Evolutionary conservation across 1,140 invertebrate genomes (phyloP).

Genomic region (Probaryconus sp.): DNA sequence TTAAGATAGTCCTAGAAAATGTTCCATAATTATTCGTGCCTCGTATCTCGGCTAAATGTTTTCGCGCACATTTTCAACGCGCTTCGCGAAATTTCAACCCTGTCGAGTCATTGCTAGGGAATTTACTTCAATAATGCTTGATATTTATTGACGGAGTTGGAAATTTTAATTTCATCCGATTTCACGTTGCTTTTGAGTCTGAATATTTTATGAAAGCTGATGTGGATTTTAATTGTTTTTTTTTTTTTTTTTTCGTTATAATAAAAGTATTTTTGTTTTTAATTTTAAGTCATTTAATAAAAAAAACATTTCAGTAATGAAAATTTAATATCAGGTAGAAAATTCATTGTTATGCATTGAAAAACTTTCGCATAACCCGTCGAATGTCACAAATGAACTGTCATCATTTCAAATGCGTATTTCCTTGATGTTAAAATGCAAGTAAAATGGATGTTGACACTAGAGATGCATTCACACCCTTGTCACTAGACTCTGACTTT

Average conservation of each 20-base stretch:
- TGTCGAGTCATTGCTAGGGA: background rate
- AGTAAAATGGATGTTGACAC: slow-evolving; percentile 34
- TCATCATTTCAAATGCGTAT: slow-evolving; percentile 18
- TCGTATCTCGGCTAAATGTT: slow-evolving; percentile 53
- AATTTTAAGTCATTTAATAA: too few species aligned
- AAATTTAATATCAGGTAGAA: background rate
- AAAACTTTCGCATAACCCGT: slow-evolving; percentile 19
- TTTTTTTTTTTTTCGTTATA: too few species aligned
- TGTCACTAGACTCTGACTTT: slow-evolving; percentile 47
- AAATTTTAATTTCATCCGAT: slow-evolving; percentile 36
- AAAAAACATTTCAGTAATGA: slow-evolving; percentile 3
- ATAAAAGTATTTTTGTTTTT: too few species aligned
- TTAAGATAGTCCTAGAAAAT: slow-evolving; percentile 53
- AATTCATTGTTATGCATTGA: slow-evolving; percentile 20
- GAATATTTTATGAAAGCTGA: slow-evolving; percentile 8
- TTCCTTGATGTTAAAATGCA: slow-evolving; percentile 26
- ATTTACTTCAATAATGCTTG: slow-evolving; percentile 32
- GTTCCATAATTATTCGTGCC: slow-evolving; percentile 57
- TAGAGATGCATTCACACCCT: slow-evolving; percentile 40
- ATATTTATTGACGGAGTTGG: slow-evolving; percentile 34
- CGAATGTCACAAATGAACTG: slow-evolving; percentile 23
- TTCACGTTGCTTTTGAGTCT: slow-evolving; percentile 10
- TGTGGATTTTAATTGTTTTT: too few species aligned
- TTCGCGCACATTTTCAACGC: slow-evolving; percentile 40
- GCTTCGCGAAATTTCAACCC: slow-evolving; percentile 8